Evolutionary conservation across 2,113 vertebrate genomes (phyloP).

Genomic region (Girardinichthys multiradiatus): DNA sequence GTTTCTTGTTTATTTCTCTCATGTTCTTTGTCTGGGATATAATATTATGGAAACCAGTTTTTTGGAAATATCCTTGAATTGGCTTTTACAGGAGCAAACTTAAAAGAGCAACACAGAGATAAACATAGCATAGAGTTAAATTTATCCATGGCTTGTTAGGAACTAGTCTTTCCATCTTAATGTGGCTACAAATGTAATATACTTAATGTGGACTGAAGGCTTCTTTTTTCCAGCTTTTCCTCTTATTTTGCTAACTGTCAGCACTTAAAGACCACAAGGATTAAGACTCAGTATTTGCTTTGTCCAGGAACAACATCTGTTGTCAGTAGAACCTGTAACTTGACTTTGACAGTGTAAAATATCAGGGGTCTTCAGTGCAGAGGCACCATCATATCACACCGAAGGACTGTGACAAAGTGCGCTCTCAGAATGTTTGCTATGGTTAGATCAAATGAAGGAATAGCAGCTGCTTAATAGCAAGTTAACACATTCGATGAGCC

Average conservation of each 20-base stretch:
- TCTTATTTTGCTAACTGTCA: constrained; percentile 50
- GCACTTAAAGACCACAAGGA: constrained; percentile 45
- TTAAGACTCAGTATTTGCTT: constrained; percentile 27
- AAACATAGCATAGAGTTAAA: no score
- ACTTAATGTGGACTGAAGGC: constrained; percentile 63
- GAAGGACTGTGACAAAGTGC: background rate
- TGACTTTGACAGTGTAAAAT: no score
- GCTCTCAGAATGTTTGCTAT: background rate
- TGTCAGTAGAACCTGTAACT: background rate
- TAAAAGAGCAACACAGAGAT: no score
- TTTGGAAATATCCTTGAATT: no score
- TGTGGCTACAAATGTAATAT: constrained; percentile 56
- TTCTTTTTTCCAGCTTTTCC: constrained; percentile 56
- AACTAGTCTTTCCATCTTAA: constrained; percentile 47
- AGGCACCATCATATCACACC: background rate
- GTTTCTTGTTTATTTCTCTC: no score
- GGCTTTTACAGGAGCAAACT: no score
- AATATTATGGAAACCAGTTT: no score
- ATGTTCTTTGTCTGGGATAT: no score
- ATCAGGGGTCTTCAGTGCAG: no score
- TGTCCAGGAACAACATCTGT: constrained; percentile 6
- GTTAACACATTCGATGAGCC: background rate
- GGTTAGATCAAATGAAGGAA: background rate
- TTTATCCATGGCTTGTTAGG: background rate
- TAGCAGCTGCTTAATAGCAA: background rate